Conservation (phyloP, 2,888 invertebrate species). For the Xestia c-nigrum region DNA sequence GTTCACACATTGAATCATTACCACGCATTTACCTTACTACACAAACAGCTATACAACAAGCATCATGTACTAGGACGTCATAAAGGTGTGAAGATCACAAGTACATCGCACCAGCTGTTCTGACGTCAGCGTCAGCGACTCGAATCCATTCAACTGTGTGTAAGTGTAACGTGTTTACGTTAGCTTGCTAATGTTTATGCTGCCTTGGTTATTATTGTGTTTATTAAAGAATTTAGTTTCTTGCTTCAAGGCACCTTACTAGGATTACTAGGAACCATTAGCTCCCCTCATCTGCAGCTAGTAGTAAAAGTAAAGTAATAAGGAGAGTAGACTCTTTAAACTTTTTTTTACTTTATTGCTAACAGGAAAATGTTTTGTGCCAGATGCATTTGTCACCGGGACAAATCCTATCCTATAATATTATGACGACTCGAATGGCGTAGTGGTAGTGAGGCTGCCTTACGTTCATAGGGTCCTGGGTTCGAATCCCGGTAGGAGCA, state of each 20-base stretch:
- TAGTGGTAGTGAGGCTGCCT: too few species aligned
- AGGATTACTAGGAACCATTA: not conserved
- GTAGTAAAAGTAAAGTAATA: not conserved
- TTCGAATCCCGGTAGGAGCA: too few species aligned
- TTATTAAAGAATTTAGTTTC: not conserved
- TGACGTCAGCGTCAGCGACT: constrained; percentile 36
- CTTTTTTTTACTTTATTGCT: not conserved
- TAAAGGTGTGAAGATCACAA: constrained; percentile 43
- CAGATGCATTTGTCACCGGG: not conserved
- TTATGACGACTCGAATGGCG: too few species aligned
- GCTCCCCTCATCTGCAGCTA: not conserved
- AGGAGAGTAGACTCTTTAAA: not conserved
- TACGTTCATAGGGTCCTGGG: too few species aligned
- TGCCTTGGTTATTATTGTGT: constrained; percentile 20
- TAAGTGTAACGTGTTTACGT: constrained; percentile 23
- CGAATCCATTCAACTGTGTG: constrained; percentile 36
- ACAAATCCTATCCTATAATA: too few species aligned
- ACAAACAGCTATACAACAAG: constrained; percentile 17
- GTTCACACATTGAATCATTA: not conserved
- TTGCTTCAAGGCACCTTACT: not conserved
- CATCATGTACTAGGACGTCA: constrained; percentile 37
- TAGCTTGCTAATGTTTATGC: constrained; percentile 13
- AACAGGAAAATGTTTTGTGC: not conserved
- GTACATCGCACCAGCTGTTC: constrained; percentile 48
- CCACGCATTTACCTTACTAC: not conserved